Base-by-base conservation (phyloP, 2,797 vertebrate genomes). In the Rousettus madagascariensis region DNA sequence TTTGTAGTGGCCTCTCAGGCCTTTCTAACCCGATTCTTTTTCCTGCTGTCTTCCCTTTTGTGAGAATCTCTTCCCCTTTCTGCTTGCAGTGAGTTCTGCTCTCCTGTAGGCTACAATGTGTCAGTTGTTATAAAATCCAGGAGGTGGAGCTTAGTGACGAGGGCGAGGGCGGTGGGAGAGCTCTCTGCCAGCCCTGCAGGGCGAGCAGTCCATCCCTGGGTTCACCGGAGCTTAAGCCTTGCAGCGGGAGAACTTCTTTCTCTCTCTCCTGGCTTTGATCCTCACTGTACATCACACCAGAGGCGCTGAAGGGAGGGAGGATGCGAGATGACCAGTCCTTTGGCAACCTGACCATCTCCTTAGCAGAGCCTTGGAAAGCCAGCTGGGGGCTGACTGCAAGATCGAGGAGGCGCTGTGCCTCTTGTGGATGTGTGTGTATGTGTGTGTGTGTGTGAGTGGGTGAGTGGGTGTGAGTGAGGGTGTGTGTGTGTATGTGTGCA, bases 151-250 rank as follows among this genome's bases (percentile, higher is more conserved):
- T 96, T 97, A 41, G 92, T 97, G 96, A 96, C 94, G 96, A 88
- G 85, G 55, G 91, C 61, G 41, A 82, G 85, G 83, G 90, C 38
- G 15, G 96, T 92, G 33, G 90, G 93, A 95, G 93, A 97, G 97
- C 33, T 57, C 98, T 98, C 97, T 97, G 98, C 98, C 98, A 98
- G 96, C 98, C 97, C 98, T 98, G 99, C 98, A 98, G 98, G 98
- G 97, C 97, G 97, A 95, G 96, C 98, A 98, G 98, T 96, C 46
- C 95, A 61, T 94, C 93, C 96, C 86, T 83, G 17, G 75, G 69
- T 79, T 96, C 89, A 80, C 33, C n/a, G 1, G 92, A 87, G 96
- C 95, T 89, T 53, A 38, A 83, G 93, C 96, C 13, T 74, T 71
- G 63, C 91, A 69, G 74, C 95, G 38, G 28, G 85, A 83, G 84